Conservation (phyloP, 1,140 invertebrate species). For the Proales similis region DNA sequence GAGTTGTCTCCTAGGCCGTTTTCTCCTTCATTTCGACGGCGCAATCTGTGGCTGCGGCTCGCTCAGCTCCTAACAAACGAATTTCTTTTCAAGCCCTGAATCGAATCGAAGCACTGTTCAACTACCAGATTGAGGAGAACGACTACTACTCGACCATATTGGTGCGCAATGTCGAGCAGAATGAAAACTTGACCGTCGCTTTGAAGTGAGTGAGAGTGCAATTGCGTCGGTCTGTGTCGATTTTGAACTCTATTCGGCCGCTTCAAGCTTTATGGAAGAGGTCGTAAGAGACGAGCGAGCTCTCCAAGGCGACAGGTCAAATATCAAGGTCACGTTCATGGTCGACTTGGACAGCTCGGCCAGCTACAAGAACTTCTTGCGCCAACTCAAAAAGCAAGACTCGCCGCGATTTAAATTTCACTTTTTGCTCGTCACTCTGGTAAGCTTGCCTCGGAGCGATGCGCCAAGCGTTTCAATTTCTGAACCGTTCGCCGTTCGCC, state of each 20-base stretch:
- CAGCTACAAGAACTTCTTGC: slow-evolving; percentile 12
- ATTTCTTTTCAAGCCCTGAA: slow-evolving; percentile 7
- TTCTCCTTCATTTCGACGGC: too few relatives aligned
- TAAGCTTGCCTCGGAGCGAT: too few relatives aligned
- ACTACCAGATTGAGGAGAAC: slow-evolving; percentile 25
- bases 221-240: neutral
- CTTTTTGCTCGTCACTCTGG: slow-evolving; percentile 22
- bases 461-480: slow-evolving; percentile 4
- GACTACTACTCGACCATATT: slow-evolving; percentile 18
- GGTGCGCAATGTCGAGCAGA: slow-evolving; percentile 9
- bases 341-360: slow-evolving; percentile 5
- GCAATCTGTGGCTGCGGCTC: too few relatives aligned
- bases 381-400: slow-evolving; percentile 13
- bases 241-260: slow-evolving; percentile 18
- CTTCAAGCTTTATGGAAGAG: slow-evolving; percentile 29
- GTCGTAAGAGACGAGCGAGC: neutral
- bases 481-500: neutral
- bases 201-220: slow-evolving; percentile 1
- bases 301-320: neutral
- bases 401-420: slow-evolving; percentile 9
- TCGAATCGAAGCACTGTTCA: slow-evolving; percentile 16
- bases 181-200: neutral
- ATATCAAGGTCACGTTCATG: slow-evolving; percentile 19
- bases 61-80: too few relatives aligned
- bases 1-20: slow-evolving; percentile 59